Conservation (phyloP, 2,113 vertebrate genomes). For the Tragelaphus imberbis region DNA sequence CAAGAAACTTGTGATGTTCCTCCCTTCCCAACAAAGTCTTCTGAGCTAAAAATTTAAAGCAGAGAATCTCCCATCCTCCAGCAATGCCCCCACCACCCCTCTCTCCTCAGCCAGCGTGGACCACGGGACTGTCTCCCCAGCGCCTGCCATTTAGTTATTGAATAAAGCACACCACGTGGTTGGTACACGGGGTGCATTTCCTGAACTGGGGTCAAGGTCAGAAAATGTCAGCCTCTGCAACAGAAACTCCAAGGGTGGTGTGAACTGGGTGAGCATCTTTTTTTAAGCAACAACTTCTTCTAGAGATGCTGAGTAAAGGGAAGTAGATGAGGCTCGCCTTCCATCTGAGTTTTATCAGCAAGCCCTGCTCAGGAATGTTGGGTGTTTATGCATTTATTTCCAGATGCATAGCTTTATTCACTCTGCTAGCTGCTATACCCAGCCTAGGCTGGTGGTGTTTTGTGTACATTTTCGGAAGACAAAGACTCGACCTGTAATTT, state of each 20-base stretch:
- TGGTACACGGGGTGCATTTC: neutral
- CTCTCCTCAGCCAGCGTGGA: neutral
- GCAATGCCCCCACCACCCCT: fast-evolving
- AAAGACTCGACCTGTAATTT: neutral
- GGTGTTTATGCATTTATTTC: neutral
- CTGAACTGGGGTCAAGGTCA: conserved; percentile 6
- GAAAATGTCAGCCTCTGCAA: conserved; percentile 3
- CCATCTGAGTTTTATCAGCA: neutral
- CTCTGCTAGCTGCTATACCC: neutral
- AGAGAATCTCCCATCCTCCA: neutral
- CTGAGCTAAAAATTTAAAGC: neutral
- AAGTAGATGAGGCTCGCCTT: neutral
- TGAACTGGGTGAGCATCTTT: neutral
- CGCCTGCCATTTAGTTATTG: conserved; percentile 2
- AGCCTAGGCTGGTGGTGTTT: neutral
- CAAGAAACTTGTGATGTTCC: neutral
- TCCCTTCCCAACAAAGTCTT: neutral
- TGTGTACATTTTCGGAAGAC: neutral
- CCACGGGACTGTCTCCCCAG: neutral
- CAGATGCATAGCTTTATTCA: neutral
- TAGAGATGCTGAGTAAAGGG: neutral
- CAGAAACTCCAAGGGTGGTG: neutral
- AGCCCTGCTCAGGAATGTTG: neutral
- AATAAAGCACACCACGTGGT: neutral
- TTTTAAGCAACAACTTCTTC: neutral